Evolutionary conservation across 2,797 vertebrate genomes (phyloP), one percentile per base, ranked within the genome.

Genomic region (Erethizon dorsatum): DNA sequence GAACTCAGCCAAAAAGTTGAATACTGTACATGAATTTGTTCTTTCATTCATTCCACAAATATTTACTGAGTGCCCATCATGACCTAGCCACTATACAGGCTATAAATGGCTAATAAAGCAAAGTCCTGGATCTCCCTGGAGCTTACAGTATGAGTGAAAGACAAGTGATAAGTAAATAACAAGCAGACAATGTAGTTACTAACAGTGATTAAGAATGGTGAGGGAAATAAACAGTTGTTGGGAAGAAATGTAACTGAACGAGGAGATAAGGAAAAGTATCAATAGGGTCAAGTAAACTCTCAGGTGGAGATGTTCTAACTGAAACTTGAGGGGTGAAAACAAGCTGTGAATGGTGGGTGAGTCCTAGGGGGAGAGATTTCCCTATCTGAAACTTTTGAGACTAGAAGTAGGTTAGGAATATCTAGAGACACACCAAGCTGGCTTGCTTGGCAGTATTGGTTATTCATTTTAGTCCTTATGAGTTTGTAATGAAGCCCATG

Each of bases 401-500:
- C 33, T 67, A 63, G 85, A 37, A 80, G 37, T 8, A 13, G 5
- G 8, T 80, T 69, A 45, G 86, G 31, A 17, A 6, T 56, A 2
- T 56, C 28, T n/a, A 91, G 50, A 54, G 47, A 78, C 14, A 41
- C 5, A 54, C 5, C 12, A 73, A 31, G 20, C 63, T 24, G 10
- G 37, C 12, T 94, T 31, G 13, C 20, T 94, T 91, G 37, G 67
- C 0, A 20, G 61, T 7, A 8, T 13, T 45, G 37, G 28, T 69
- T 41, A 54, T 56, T 41, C 52, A 5, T 75, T 71, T 82, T 4
- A 22, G 54, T 65, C 33, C 56, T 50, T 5, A n/a, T 47, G 22
- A 85, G 54, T 94, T 96, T 90, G 13, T 41, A 92, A 56, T 85
- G 73, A 96, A 90, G 61, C 47, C 52, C 75, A 12, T 4, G 57